A percentile compares a stretch with the other conserved stretches of the same genome.
Conservation (phyloP, 1,140 invertebrate genomes). For the Drosophila yakuba region DNA sequence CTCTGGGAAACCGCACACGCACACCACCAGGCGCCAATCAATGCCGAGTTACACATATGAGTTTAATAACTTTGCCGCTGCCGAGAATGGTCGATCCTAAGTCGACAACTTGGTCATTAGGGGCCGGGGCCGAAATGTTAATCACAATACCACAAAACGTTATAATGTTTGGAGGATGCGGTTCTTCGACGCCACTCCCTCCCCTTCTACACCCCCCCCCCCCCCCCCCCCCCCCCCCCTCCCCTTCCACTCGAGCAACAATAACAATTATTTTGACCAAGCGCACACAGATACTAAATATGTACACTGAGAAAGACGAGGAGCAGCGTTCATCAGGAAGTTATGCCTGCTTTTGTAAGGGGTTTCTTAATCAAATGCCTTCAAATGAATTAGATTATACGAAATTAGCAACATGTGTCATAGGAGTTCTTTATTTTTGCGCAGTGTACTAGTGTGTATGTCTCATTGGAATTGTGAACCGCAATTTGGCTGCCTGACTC, state of each 20-base stretch:
- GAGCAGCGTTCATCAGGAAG: too few species aligned
- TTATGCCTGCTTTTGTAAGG: too few species aligned
- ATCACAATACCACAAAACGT: constrained; percentile 81
- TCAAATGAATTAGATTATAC: too few species aligned
- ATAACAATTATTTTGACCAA: constrained; percentile 78
- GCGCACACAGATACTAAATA: constrained; percentile 13
- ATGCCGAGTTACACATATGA: constrained; percentile 51
- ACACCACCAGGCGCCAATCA: constrained; percentile 66
- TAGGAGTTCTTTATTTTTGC: not conserved
- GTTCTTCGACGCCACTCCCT: constrained; percentile 20
- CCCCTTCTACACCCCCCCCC: too few species aligned
- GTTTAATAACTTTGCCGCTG: constrained; percentile 74
- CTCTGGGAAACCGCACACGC: constrained; percentile 15
- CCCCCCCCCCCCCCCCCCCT: constrained; percentile 1
- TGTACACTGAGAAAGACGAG: not conserved
- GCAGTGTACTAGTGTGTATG: constrained; percentile 9
- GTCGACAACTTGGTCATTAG: constrained; percentile 72
- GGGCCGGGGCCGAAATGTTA: constrained; percentile 73
- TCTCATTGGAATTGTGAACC: constrained; percentile 73
- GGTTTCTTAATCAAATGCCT: too few species aligned
- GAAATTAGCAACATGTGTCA: too few species aligned
- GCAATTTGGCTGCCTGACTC: constrained; percentile 64
- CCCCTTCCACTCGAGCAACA: constrained; percentile 63
- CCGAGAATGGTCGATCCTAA: constrained; percentile 16
- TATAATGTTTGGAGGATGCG: constrained; percentile 72